Conservation (phyloP, 2,113 vertebrate genomes). For the Neodon shergylaensis region DNA sequence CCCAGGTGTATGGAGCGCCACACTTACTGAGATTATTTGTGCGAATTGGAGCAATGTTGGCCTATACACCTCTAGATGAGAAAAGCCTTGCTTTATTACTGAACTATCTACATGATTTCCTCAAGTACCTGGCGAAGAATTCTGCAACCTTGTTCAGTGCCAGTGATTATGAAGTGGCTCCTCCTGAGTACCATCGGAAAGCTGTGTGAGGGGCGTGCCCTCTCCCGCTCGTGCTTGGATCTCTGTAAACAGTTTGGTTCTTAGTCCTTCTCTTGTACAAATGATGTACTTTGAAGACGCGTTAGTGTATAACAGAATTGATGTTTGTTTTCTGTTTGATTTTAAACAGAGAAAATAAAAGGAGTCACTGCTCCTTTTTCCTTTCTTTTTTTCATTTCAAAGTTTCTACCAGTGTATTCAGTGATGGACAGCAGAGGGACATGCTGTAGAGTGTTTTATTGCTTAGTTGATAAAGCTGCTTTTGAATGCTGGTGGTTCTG, state of each 20-base stretch:
- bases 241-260: no score
- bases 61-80: no score
- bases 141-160: conserved; percentile 93
- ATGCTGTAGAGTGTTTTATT: conserved; percentile 59
- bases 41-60: no score
- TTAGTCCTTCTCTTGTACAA: no score
- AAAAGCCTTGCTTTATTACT: no score
- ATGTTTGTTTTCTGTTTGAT: no score
- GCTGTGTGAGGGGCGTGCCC: conserved; percentile 87
- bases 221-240: accelerated
- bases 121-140: conserved; percentile 95
- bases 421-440: conserved; percentile 56
- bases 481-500: conserved; percentile 76
- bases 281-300: no score
- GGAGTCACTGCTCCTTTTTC: neutral
- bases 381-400: conserved; percentile 46
- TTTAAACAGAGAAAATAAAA: no score
- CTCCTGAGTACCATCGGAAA: conserved; percentile 97
- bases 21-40: no score
- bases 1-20: no score
- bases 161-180: conserved; percentile 97
- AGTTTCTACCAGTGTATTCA: conserved; percentile 72
- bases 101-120: no score
- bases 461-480: conserved; percentile 71
- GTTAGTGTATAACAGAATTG: no score